Conservation (phyloP, 2,113 vertebrate species). For the Riparia riparia region DNA sequence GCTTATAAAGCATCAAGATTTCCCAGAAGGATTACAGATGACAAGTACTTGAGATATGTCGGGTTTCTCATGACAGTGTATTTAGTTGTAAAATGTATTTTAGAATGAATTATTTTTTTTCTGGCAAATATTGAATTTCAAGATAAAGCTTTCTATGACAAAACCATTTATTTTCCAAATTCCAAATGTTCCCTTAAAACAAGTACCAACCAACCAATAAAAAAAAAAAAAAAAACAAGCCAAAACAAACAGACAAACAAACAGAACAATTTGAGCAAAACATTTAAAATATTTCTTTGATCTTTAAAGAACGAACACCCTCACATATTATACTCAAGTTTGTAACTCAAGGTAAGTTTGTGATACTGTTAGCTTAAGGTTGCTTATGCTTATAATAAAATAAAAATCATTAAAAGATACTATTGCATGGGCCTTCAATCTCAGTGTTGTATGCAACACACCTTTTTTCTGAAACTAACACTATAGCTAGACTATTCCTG, state of each 20-base stretch:
- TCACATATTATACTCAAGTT: background rate
- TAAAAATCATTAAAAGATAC: background rate
- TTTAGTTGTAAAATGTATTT: background rate
- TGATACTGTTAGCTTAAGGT: background rate
- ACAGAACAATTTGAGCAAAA: background rate
- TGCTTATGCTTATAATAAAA: background rate
- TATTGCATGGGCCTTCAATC: background rate
- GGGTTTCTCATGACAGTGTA: background rate
- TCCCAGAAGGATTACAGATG: background rate
- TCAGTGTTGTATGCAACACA: background rate
- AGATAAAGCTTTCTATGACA: background rate
- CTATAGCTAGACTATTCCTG: background rate
- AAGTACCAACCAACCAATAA: fast-evolving
- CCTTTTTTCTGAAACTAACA: background rate
- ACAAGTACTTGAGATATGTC: background rate
- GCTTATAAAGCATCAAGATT: background rate
- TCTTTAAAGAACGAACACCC: background rate
- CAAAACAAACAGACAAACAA: background rate
- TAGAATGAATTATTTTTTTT: background rate
- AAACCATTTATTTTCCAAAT: background rate
- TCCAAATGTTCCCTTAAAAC: background rate
- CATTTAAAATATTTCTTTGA: background rate
- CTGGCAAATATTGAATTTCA: background rate
- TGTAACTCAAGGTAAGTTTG: background rate
- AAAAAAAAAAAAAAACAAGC: background rate